Conservation (phyloP, 2,888 invertebrate species). For the Lasioglossum leucozonium region DNA sequence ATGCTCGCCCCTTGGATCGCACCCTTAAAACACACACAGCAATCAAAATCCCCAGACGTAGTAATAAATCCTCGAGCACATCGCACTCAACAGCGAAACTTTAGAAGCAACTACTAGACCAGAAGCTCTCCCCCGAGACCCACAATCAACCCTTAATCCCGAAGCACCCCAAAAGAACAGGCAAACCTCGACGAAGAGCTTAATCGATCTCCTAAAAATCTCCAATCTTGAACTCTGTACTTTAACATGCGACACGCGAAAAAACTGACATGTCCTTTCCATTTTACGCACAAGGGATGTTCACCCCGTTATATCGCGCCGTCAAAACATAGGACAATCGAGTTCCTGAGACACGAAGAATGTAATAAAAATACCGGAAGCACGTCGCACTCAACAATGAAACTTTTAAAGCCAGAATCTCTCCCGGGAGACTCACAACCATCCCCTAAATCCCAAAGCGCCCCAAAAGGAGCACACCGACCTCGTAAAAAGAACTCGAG, state of each 20-base stretch:
- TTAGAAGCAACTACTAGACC: neutral
- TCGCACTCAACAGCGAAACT: neutral
- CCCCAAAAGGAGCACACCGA: neutral
- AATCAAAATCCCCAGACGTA: constrained; percentile 35
- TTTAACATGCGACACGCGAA: neutral
- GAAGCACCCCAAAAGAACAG: neutral
- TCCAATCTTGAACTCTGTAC: neutral
- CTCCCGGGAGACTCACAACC: neutral
- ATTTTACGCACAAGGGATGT: neutral
- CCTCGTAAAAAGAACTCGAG: neutral
- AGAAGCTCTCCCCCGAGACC: neutral
- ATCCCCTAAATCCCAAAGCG: neutral
- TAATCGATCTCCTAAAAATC: neutral
- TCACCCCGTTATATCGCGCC: neutral
- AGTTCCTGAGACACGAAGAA: neutral
- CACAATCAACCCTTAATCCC: neutral
- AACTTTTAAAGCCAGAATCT: constrained; percentile 1
- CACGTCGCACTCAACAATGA: neutral
- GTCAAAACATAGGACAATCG: neutral
- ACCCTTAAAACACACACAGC: neutral
- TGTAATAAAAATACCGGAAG: neutral
- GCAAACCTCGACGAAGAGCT: neutral
- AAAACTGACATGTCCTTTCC: neutral
- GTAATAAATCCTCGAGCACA: constrained; percentile 13
- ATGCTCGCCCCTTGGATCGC: neutral